Conservation (phyloP, 1,140 invertebrate genomes). For the Leptinotarsa lineolata region DNA sequence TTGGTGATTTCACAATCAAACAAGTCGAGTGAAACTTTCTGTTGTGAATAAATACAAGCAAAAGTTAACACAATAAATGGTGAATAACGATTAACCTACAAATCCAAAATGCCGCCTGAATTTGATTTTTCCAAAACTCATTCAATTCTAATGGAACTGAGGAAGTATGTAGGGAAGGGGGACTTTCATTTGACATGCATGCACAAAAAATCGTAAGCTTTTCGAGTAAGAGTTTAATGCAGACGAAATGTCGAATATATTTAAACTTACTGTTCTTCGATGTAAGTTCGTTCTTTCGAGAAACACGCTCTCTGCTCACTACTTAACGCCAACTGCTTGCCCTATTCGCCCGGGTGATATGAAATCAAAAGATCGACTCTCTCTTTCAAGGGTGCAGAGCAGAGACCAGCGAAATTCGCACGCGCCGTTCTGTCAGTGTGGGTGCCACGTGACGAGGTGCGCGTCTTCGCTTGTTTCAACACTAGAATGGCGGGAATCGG, state of each 20-base stretch:
- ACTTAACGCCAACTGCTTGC: slow-evolving; percentile 15
- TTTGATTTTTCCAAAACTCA: too few species aligned
- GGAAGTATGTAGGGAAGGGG: too few species aligned
- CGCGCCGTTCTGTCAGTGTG: slow-evolving; percentile 40
- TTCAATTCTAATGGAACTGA: too few species aligned
- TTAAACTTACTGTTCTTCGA: slow-evolving; percentile 19
- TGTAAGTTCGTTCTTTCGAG: slow-evolving; percentile 8
- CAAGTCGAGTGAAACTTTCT: too few species aligned
- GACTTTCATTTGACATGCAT: too few species aligned
- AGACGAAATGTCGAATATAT: not conserved
- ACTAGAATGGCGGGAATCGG: slow-evolving; percentile 52
- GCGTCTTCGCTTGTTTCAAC: slow-evolving; percentile 39
- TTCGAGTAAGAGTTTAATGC: not conserved
- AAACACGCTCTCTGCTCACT: slow-evolving; percentile 15
- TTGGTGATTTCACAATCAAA: too few species aligned
- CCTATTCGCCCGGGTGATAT: slow-evolving; percentile 40
- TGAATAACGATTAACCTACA: too few species aligned
- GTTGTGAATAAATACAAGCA: too few species aligned
- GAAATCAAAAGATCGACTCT: slow-evolving; percentile 21
- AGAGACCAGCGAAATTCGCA: slow-evolving; percentile 31
- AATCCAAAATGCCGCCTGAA: too few species aligned
- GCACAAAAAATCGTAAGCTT: too few species aligned
- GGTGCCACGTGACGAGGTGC: slow-evolving; percentile 48
- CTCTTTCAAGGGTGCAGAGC: slow-evolving; percentile 16
- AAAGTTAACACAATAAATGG: too few species aligned